A percentile compares a stretch with the other conserved stretches of the same genome.
Evolutionary conservation across 1,140 invertebrate species (phyloP).

Genomic region (Pseudomyrmex sp.): DNA sequence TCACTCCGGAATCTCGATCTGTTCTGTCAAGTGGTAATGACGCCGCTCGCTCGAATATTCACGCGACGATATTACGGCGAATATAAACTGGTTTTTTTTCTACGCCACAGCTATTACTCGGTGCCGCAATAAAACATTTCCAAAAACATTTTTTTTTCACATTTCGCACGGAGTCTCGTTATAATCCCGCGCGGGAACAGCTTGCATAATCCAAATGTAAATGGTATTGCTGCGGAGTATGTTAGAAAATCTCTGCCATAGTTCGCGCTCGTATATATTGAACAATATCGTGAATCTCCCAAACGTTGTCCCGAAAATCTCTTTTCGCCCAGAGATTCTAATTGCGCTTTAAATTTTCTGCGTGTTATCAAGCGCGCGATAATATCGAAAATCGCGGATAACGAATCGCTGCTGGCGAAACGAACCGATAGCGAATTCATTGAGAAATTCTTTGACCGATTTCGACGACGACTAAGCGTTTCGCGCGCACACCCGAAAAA

Average conservation of each 20-base stretch:
- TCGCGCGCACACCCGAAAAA: not conserved
- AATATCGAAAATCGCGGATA: not conserved
- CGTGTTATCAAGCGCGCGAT: not conserved
- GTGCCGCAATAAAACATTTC: not conserved
- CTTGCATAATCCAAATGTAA: slow-evolving; percentile 54
- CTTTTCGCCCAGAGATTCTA: slow-evolving; percentile 5
- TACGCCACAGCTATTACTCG: no score
- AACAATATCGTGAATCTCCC: slow-evolving; percentile 43
- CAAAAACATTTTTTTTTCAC: slow-evolving; percentile 51
- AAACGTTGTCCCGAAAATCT: slow-evolving; percentile 15
- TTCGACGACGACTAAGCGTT: not conserved
- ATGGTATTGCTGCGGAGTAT: slow-evolving; percentile 33
- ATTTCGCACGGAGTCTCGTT: slow-evolving; percentile 16
- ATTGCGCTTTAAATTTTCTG: slow-evolving; percentile 13
- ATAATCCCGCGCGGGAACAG: slow-evolving; percentile 31
- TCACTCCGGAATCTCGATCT: slow-evolving; percentile 23
- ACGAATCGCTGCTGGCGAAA: not conserved
- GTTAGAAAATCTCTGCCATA: slow-evolving; percentile 48
- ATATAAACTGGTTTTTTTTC: not conserved
- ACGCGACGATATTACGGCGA: not conserved
- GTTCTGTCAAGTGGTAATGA: slow-evolving; percentile 21
- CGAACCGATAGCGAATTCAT: not conserved
- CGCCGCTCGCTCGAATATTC: slow-evolving; percentile 14
- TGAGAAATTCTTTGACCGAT: not conserved
- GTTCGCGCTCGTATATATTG: slow-evolving; percentile 41